phyloP scores from a whole-genome alignment of 1,140 invertebrate genomes.

The Pissodes strobi region DNA sequence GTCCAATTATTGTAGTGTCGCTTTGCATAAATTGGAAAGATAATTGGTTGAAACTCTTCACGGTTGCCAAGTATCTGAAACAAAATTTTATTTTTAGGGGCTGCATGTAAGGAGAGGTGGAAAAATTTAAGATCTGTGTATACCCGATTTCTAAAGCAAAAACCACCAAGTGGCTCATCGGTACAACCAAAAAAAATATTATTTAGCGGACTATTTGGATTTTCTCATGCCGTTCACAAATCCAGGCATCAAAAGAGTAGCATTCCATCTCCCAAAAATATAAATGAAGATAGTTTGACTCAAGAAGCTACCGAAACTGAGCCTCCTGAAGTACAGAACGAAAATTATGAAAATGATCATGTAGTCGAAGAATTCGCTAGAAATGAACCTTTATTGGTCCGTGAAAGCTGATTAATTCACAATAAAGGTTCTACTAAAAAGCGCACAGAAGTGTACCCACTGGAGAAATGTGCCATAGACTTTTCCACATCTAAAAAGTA shows the following conservation, averaged over 20 bases:
- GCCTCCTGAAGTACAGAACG: conserved; percentile 27
- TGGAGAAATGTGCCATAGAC: conserved; percentile 25
- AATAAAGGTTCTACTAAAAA: too few relatives aligned
- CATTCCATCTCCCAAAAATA: conserved; percentile 24
- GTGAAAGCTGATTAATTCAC: too few relatives aligned
- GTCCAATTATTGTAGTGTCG: conserved; percentile 23
- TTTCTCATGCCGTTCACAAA: conserved; percentile 20
- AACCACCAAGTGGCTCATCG: conserved; percentile 24
- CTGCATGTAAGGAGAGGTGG: too few relatives aligned
- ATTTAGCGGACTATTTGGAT: conserved; percentile 16
- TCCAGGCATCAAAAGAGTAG: conserved; percentile 15
- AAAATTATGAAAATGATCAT: conserved; percentile 20
- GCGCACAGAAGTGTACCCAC: conserved; percentile 1
- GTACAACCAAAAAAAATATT: conserved; percentile 29
- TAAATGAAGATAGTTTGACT: conserved; percentile 19
- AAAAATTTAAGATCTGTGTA: conserved; percentile 30
- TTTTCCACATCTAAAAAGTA: conserved; percentile 10
- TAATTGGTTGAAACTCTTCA: conserved; percentile 26
- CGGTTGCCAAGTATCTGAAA: too few relatives aligned
- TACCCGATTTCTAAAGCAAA: conserved; percentile 30
- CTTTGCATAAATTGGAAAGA: conserved; percentile 25
- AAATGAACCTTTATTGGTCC: conserved; percentile 22
- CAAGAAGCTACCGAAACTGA: conserved; percentile 13
- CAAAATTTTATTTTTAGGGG: conserved; percentile 14
- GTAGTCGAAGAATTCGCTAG: conserved; percentile 16